Conservation (phyloP, 2,797 vertebrate species). For the Epinephelus awoara region DNA sequence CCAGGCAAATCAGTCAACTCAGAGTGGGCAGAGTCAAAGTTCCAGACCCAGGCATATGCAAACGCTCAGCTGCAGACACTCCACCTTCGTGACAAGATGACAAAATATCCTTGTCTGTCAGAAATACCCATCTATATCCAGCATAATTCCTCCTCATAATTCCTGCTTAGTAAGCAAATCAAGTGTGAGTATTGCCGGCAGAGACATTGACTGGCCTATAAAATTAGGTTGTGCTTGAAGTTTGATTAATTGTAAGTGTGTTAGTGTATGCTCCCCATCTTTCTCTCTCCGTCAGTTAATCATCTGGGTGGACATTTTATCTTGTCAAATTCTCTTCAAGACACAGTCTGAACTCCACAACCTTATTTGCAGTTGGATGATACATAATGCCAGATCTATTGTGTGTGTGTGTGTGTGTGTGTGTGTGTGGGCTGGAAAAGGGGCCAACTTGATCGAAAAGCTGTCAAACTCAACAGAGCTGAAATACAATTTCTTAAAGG, state of each 20-base stretch:
- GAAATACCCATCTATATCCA: slow-evolving; percentile 18
- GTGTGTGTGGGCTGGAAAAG: slow-evolving; percentile 7
- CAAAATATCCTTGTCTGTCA: slow-evolving; percentile 7
- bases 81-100: background rate
- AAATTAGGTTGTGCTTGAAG: slow-evolving; percentile 19
- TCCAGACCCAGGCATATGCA: background rate
- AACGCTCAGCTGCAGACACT: slow-evolving; percentile 11
- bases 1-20: too few species aligned
- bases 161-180: slow-evolving; percentile 49
- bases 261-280: background rate
- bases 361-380: slow-evolving; percentile 37
- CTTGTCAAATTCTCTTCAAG: slow-evolving; percentile 39
- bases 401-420: slow-evolving; percentile 14
- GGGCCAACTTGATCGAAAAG: slow-evolving; percentile 45
- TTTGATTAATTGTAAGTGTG: slow-evolving; percentile 18
- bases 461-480: slow-evolving; percentile 16
- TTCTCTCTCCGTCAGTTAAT: slow-evolving; percentile 38
- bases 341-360: slow-evolving; percentile 27
- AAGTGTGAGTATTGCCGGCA: slow-evolving; percentile 33
- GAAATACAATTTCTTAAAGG: slow-evolving; percentile 25
- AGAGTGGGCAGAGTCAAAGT: too few species aligned
- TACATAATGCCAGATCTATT: slow-evolving; percentile 10
- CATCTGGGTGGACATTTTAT: slow-evolving; percentile 23
- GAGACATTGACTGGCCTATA: slow-evolving; percentile 43
- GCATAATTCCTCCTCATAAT: slow-evolving; percentile 30